phyloP scores from a whole-genome alignment of 2,797 vertebrate genomes.

The Sylvia borin region DNA sequence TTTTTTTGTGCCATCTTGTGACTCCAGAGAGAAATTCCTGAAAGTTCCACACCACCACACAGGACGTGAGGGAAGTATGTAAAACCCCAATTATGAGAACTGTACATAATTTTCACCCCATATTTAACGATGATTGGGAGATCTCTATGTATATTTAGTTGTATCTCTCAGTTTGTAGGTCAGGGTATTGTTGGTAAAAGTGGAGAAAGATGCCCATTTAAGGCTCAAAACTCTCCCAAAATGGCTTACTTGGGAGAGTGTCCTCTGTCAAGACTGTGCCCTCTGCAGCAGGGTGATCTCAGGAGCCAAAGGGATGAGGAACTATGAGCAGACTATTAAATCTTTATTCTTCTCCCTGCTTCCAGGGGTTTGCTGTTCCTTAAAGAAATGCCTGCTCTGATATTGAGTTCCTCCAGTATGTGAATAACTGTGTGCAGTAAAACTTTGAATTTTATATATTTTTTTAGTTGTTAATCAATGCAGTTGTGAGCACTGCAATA shows the following conservation, averaged over 20 bases:
- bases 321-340: neutral
- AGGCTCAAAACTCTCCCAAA: neutral
- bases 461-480: neutral
- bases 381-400: neutral
- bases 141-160: neutral
- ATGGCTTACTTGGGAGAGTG: accelerated
- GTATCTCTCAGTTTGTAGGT: neutral
- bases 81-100: neutral
- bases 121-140: accelerated
- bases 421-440: neutral
- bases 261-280: accelerated
- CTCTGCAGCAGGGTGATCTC: accelerated
- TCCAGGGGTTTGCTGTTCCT: neutral
- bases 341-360: neutral
- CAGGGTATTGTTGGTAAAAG: neutral
- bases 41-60: accelerated
- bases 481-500: neutral
- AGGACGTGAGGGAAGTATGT: neutral
- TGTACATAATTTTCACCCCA: accelerated
- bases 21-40: neutral
- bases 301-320: neutral
- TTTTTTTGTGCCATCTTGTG: neutral
- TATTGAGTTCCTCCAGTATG: accelerated
- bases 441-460: neutral
- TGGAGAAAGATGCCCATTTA: neutral